Base-by-base conservation (phyloP, 2,888 invertebrate genomes). In the Melieria picta region DNA sequence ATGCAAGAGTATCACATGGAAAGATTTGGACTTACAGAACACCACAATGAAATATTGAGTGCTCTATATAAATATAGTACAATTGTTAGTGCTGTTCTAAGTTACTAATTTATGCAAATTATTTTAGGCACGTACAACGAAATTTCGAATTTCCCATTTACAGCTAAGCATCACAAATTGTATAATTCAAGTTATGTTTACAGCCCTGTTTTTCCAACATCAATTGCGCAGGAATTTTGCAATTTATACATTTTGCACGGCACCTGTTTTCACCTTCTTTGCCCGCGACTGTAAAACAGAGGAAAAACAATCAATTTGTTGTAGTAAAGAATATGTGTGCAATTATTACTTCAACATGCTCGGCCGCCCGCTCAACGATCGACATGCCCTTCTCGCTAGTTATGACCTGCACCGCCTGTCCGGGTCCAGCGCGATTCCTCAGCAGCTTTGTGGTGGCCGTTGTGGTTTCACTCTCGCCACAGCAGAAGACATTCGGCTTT, bases 401-500 rank as follows among this genome's bases (percentile, higher is more conserved):
- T 79, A 92, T 88, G 46, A 93, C 91, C 87, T 93, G 92, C 11
- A 93, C 92, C 0, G 93, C 93, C 84, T 93, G 93, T 2, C 93
- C 93, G 0, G 93, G 93, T 30, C 84, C 84, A 13, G 64, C 16
- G 55, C 81, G 81, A 16, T 77, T 73, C 9, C 65, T 71, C 65
- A 80, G 43, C 65, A 82, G 74, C 87, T 81, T 83, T 48, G 69
- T 75, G 77, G 77, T 7, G 71, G 77, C 74, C 9, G 73, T 64
- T 47, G 60, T 61, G 47, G 65, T 69, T 16, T 66, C 72, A 61
- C 47, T 71, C 45, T 72, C 72, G 47, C 82, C 85, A 69, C 87
- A 87, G 77, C 87, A 87, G 73, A 87, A 87, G 48, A 86, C 85
- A 58, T 86, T 84, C 13, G 82, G 73, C 16, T 78, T 81, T 70